Evolutionary conservation across 1,140 invertebrate genomes (phyloP).

Genomic region (Euura lappo): DNA sequence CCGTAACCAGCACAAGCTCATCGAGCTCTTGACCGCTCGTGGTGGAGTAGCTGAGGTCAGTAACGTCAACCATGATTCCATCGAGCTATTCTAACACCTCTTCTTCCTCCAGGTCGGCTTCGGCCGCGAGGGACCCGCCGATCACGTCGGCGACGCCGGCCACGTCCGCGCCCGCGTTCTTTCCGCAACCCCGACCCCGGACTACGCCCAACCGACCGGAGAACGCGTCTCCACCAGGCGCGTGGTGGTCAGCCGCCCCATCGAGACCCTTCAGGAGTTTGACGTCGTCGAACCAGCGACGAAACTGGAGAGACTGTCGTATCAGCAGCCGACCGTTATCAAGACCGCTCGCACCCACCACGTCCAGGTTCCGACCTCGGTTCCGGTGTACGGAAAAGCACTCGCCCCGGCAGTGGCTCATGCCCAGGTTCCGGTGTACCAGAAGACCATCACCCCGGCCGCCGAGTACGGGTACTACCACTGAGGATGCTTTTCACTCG

Average conservation of each 20-base stretch:
- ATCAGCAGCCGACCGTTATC: conserved; percentile 59
- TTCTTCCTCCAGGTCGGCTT: conserved; percentile 48
- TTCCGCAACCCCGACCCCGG: conserved; percentile 65
- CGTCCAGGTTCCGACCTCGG: conserved; percentile 55
- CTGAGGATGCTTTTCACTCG: conserved; percentile 12
- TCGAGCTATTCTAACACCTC: background rate
- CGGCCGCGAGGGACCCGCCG: conserved; percentile 39
- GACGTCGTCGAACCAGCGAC: conserved; percentile 66
- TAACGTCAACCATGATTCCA: background rate
- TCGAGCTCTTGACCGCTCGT: conserved; percentile 60
- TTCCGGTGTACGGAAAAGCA: conserved; percentile 56
- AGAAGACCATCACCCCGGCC: conserved; percentile 46
- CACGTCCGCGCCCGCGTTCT: conserved; percentile 60
- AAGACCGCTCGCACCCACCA: conserved; percentile 56
- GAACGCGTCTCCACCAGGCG: conserved; percentile 68
- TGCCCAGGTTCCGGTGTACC: conserved; percentile 46
- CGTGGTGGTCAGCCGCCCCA: conserved; percentile 67
- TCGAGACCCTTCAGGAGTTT: conserved; percentile 67
- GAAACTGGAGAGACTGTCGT: conserved; percentile 58
- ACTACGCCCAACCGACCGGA: conserved; percentile 55
- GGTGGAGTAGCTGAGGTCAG: conserved; percentile 56
- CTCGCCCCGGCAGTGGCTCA: conserved; percentile 55
- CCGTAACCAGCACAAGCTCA: conserved; percentile 59
- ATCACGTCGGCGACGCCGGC: conserved; percentile 46
- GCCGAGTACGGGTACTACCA: conserved; percentile 34